These are phyloP conservation scores for Stichodactyla helianthus DNA, from an alignment of 64 coral and sea anemone species.

Conservation along the genomic window DNA sequence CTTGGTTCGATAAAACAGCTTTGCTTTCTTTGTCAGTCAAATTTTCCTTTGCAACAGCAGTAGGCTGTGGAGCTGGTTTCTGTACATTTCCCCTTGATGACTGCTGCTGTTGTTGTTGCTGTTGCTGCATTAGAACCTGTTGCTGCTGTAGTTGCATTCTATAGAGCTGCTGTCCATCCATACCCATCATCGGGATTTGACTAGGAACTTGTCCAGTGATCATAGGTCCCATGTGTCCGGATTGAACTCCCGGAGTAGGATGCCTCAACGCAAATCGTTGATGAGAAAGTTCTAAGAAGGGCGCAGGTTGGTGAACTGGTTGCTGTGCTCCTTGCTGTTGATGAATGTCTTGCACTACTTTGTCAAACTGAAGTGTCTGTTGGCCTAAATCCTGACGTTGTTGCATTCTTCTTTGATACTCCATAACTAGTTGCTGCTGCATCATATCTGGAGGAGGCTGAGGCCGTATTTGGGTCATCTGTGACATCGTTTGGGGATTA, in stretches of 20 bases:
- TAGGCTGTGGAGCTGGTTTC: neutral
- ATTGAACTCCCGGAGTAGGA: slow-evolving; percentile 46
- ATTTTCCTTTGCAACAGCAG: slow-evolving; percentile 9
- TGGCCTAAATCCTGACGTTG: slow-evolving; percentile 83
- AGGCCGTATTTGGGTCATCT: slow-evolving; percentile 55
- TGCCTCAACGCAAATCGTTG: slow-evolving; percentile 84
- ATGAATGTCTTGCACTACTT: slow-evolving; percentile 84
- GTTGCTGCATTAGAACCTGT: slow-evolving; percentile 65
- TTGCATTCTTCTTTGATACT: slow-evolving; percentile 72
- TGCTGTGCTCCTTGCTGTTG: slow-evolving; percentile 54
- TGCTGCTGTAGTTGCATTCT: slow-evolving; percentile 85
- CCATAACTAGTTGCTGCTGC: slow-evolving; percentile 79
- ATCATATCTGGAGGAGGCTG: slow-evolving; percentile 70
- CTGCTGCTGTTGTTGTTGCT: slow-evolving; percentile 38
- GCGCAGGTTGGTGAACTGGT: slow-evolving; percentile 28
- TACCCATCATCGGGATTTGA: slow-evolving; percentile 51
- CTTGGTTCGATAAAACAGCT: neutral
- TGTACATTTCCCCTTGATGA: neutral
- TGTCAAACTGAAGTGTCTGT: slow-evolving; percentile 74
- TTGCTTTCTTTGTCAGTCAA: slow-evolving; percentile 13
- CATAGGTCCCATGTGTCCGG: slow-evolving; percentile 27
- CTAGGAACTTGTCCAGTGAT: slow-evolving; percentile 43
- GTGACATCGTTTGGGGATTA: slow-evolving; percentile 57
- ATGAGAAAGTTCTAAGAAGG: slow-evolving; percentile 68
- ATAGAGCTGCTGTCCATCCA: slow-evolving; percentile 80